Evolutionary conservation across 1,140 invertebrate genomes (phyloP).

Genomic region (Holcopasites calliopsidis): DNA sequence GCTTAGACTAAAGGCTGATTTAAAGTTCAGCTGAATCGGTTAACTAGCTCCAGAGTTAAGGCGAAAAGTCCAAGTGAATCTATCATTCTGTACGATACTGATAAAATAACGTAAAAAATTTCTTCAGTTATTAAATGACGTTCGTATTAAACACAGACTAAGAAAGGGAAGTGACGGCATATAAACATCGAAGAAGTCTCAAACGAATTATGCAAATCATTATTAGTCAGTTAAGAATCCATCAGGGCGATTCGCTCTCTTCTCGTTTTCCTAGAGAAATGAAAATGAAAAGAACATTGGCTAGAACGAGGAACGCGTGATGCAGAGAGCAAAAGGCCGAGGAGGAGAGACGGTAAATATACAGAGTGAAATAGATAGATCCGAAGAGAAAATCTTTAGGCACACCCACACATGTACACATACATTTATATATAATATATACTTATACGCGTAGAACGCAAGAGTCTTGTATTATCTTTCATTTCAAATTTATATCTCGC

Average conservation of each 20-base stretch:
- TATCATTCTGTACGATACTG: too few relatives aligned
- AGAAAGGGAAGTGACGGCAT: too few relatives aligned
- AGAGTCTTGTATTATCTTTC: constrained; percentile 46
- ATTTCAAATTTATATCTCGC: constrained; percentile 42
- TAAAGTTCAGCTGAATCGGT: too few relatives aligned
- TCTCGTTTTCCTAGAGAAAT: neutral
- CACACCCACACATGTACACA: constrained; percentile 65
- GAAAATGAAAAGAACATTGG: neutral
- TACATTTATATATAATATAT: constrained; percentile 65
- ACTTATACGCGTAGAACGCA: constrained; percentile 59
- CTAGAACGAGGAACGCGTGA: constrained; percentile 31
- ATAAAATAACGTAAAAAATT: too few relatives aligned
- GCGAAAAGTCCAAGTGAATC: too few relatives aligned
- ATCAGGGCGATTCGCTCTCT: constrained; percentile 20
- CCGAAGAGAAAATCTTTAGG: constrained; percentile 61
- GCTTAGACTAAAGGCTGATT: too few relatives aligned
- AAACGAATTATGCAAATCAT: neutral
- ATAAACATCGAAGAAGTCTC: neutral
- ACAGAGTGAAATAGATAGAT: constrained; percentile 60
- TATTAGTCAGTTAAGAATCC: constrained; percentile 18
- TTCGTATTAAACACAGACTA: too few relatives aligned
- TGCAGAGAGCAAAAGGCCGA: constrained; percentile 36
- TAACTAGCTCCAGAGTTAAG: too few relatives aligned
- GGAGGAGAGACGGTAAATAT: constrained; percentile 52
- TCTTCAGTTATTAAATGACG: too few relatives aligned